Evolutionary conservation across 2,888 invertebrate species (phyloP), one percentile per base, ranked within the genome.

Genomic region (Drosophila subquinaria): DNA sequence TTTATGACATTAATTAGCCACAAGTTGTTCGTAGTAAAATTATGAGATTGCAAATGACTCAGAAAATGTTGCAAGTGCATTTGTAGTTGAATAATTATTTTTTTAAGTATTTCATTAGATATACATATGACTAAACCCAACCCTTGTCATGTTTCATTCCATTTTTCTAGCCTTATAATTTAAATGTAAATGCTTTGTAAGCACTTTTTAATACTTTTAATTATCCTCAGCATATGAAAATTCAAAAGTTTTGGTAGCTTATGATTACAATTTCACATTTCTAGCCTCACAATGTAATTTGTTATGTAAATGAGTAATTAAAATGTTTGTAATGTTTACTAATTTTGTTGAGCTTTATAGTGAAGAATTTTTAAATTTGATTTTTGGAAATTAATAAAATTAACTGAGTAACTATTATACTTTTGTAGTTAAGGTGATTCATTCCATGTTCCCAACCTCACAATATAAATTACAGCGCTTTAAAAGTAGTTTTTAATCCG

Each of bases 1-100:
- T 66, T 70, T 38, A 60, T 74, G 81, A 74, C 84, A 77, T 65
- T 88, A 89, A 89, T 88, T 80, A 87, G 81, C 61, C 71, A 63
- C 11, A 38, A 47, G 56, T 45, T 57, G 53, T 56, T 56, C 50
- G 42, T 60, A 62, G 27, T 60, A 36, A 11, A 65, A 45, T 59
- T 63, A 70, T 69, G 38, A 53, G 52, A 53, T 40, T 33, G 51
- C n/a, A 45, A 38, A 23, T 53, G 38, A 51, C 30, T 53, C 48
- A 15, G 45, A 45, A 45, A 20, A 15, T 35, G 35, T 45, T 57
- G 45, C 11, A 38, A 17, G 59, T 38, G 27, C 48, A 59, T 36
- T 56, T 35, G 35, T 15, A 23, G 35, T 45, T 45, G n/a, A 20
- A 45, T 36, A 23, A 1, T 35, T 55, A 20, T 20, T 4, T 23